phyloP scores from a whole-genome alignment of 2,797 vertebrate species.

The Phataginus tetradactyla region DNA sequence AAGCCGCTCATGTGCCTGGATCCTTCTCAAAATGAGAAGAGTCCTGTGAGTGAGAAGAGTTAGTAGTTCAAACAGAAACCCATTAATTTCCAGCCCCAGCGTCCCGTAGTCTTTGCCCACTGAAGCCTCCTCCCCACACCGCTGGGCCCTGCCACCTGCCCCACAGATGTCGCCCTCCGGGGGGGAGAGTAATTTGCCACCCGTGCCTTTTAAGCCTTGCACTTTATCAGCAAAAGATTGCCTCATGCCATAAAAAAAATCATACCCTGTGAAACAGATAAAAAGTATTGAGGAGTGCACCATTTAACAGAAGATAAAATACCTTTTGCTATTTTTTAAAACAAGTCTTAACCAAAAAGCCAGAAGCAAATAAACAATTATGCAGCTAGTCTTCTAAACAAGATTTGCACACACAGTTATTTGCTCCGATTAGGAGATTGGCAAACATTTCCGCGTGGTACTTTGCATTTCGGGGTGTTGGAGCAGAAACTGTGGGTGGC shows the following conservation, averaged over 20 bases:
- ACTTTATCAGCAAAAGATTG: constrained; percentile 74
- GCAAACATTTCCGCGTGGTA: not conserved
- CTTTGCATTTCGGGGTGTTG: accelerated
- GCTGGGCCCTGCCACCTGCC: constrained; percentile 54
- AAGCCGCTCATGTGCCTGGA: not conserved
- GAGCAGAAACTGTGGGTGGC: not conserved
- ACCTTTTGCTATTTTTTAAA: not conserved
- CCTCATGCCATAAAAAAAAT: not conserved
- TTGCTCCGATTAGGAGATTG: not conserved
- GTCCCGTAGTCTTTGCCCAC: constrained; percentile 72
- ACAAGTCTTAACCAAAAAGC: not conserved
- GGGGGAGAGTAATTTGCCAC: constrained; percentile 78
- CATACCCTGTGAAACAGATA: constrained; percentile 32
- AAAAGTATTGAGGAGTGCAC: constrained; percentile 45
- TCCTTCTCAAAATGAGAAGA: constrained; percentile 70
- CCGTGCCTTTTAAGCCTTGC: constrained; percentile 69
- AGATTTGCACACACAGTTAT: not conserved
- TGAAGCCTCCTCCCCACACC: constrained; percentile 61
- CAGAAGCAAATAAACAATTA: not conserved
- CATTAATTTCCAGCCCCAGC: constrained; percentile 70
- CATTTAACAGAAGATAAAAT: constrained; percentile 44
- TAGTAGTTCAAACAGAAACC: constrained; percentile 82
- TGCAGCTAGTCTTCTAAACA: not conserved
- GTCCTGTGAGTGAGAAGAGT: constrained; percentile 80
- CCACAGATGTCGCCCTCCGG: constrained; percentile 68